A percentile compares a stretch with the other conserved stretches of the same genome.
Evolutionary conservation across 92 coral and sea anemone species (phyloP).

Genomic region (Paragorgia papillata): DNA sequence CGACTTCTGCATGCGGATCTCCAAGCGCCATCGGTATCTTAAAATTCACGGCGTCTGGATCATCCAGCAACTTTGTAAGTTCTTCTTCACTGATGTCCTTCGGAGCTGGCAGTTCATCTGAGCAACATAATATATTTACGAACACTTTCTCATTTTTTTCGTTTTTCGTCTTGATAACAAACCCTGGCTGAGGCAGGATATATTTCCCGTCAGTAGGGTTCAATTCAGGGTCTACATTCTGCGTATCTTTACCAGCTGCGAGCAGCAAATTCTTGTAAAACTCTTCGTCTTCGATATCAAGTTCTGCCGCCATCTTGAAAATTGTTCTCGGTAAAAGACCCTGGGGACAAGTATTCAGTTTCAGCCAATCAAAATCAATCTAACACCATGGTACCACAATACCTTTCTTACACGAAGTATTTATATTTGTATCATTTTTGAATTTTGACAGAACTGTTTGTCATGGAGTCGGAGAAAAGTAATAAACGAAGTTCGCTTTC

Average conservation of each 20-base stretch:
- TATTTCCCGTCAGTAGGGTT: conserved; percentile 59
- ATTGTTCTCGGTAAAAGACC: too few species aligned
- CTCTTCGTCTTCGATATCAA: conserved; percentile 70
- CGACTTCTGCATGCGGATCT: conserved; percentile 92
- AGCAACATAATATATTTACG: conserved; percentile 80
- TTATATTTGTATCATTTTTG: too few species aligned
- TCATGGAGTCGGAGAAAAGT: conserved; percentile 57
- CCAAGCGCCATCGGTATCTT: conserved; percentile 92
- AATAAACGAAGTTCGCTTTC: conserved; percentile 74
- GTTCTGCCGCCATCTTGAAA: conserved; percentile 82
- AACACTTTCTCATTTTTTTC: conserved; percentile 73
- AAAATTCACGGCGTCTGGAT: conserved; percentile 72
- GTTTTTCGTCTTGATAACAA: conserved; percentile 82
- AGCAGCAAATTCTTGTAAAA: conserved; percentile 73
- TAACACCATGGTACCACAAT: too few species aligned
- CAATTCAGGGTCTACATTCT: neutral
- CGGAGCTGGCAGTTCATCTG: conserved; percentile 80
- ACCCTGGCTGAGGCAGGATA: conserved; percentile 77
- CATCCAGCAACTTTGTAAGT: conserved; percentile 61
- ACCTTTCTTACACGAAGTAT: too few species aligned
- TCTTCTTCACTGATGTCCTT: conserved; percentile 78
- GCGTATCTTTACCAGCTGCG: conserved; percentile 44
- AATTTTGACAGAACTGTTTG: too few species aligned
- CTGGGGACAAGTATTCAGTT: too few species aligned
- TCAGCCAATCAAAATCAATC: too few species aligned